These are phyloP conservation scores for Rhopalosiphum nymphaeae DNA, from an alignment of 2,888 invertebrate genomes.

Conservation along the genomic window DNA sequence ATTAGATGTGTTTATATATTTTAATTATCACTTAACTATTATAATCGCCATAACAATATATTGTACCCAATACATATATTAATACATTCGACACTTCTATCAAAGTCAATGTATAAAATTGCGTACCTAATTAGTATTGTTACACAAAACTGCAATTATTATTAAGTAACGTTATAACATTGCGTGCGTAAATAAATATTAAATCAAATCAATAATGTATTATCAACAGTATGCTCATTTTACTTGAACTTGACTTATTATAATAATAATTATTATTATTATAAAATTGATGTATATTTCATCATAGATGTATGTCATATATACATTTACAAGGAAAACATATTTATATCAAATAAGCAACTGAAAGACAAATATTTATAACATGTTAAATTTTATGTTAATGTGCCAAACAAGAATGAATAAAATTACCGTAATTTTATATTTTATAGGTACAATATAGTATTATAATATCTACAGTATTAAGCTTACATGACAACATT, in stretches of 20 bases:
- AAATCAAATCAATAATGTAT: background rate
- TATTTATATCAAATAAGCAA: background rate
- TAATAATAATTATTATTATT: background rate
- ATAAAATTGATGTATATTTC: background rate
- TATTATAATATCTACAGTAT: background rate
- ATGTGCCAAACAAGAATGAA: background rate
- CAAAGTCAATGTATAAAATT: background rate
- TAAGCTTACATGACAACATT: background rate
- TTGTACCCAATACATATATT: background rate
- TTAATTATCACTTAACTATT: background rate
- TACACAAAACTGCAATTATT: background rate
- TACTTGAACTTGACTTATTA: background rate
- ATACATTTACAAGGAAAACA: background rate
- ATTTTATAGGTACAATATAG: background rate
- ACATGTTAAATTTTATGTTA: background rate
- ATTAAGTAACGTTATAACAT: background rate
- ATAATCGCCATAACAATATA: background rate
- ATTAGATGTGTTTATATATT: background rate
- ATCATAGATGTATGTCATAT: background rate
- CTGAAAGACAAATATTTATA: background rate
- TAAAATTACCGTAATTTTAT: background rate
- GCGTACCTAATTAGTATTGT: background rate
- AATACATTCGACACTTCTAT: background rate
- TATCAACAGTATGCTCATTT: background rate
- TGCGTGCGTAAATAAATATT: background rate